Conservation (phyloP, 1,140 invertebrate species). For the Ceratitis capitata region DNA sequence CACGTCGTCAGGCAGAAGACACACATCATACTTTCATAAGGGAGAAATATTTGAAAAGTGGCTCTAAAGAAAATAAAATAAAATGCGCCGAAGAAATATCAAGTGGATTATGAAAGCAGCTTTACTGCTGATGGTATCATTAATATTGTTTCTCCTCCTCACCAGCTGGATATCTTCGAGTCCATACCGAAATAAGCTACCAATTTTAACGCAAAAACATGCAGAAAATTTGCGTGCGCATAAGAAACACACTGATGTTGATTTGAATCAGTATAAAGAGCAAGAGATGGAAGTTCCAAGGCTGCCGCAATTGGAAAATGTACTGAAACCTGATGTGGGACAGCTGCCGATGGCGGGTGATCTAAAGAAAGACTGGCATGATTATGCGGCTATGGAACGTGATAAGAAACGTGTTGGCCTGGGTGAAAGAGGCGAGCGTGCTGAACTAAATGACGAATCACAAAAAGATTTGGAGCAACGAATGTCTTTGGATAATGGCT, state of each 20-base stretch:
- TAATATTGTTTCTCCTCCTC: constrained; percentile 53
- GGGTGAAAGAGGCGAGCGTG: constrained; percentile 78
- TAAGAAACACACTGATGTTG: not conserved
- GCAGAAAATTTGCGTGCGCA: constrained; percentile 9
- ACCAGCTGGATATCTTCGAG: constrained; percentile 60
- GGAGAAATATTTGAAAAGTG: not conserved
- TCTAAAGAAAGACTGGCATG: constrained; percentile 79
- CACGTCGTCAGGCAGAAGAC: not conserved
- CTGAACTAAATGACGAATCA: constrained; percentile 73
- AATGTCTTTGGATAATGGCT: constrained; percentile 72
- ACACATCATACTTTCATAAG: too few relatives aligned
- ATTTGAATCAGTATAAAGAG: not conserved
- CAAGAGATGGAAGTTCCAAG: not conserved
- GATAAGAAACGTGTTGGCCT: constrained; percentile 77
- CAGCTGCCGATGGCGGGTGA: constrained; percentile 67
- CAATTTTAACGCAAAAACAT: not conserved
- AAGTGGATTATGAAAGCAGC: constrained; percentile 59
- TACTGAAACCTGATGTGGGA: not conserved
- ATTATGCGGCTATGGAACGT: constrained; percentile 77
- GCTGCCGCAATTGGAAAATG: not conserved
- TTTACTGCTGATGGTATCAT: constrained; percentile 51
- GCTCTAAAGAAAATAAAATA: constrained; percentile 15
- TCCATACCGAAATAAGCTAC: constrained; percentile 55
- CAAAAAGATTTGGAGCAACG: constrained; percentile 72
- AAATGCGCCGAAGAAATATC: constrained; percentile 60